Conservation (phyloP, 2,797 vertebrate genomes). For the Phalloptychus januarius region DNA sequence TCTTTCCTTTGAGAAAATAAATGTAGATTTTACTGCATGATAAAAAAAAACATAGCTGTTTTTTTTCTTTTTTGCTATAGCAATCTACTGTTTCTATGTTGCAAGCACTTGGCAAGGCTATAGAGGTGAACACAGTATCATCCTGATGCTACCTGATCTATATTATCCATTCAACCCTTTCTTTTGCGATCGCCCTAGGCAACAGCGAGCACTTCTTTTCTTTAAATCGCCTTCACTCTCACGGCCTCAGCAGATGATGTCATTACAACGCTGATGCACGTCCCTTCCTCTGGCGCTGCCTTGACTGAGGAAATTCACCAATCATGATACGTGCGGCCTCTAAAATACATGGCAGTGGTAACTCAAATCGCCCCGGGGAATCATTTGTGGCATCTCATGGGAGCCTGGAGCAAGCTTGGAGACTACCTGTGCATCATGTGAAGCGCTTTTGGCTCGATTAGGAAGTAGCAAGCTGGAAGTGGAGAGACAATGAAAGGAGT, state of each 20-base stretch:
- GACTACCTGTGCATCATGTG: slow-evolving; percentile 64
- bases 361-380: slow-evolving; percentile 56
- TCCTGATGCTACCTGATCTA: slow-evolving; percentile 60
- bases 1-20: neutral
- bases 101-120: slow-evolving; percentile 50
- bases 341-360: slow-evolving; percentile 65
- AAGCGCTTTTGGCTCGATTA: slow-evolving; percentile 62
- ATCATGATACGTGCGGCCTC: slow-evolving; percentile 59
- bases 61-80: neutral
- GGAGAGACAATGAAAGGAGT: slow-evolving; percentile 70
- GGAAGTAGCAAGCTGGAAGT: slow-evolving; percentile 58
- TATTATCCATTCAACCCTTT: slow-evolving; percentile 65
- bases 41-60: slow-evolving; percentile 16
- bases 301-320: slow-evolving; percentile 64
- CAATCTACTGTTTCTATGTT: neutral
- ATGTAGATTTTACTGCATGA: neutral
- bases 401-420: slow-evolving; percentile 51
- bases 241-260: slow-evolving; percentile 71
- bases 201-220: slow-evolving; percentile 66
- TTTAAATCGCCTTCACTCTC: slow-evolving; percentile 69
- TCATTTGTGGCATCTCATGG: slow-evolving; percentile 51
- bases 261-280: slow-evolving; percentile 71
- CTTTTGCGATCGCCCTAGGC: slow-evolving; percentile 61
- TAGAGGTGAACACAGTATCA: slow-evolving; percentile 48
- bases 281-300: slow-evolving; percentile 62